These are phyloP conservation scores for Eledone cirrhosa DNA, from an alignment of 2,888 invertebrate genomes.

Conservation along the genomic window DNA sequence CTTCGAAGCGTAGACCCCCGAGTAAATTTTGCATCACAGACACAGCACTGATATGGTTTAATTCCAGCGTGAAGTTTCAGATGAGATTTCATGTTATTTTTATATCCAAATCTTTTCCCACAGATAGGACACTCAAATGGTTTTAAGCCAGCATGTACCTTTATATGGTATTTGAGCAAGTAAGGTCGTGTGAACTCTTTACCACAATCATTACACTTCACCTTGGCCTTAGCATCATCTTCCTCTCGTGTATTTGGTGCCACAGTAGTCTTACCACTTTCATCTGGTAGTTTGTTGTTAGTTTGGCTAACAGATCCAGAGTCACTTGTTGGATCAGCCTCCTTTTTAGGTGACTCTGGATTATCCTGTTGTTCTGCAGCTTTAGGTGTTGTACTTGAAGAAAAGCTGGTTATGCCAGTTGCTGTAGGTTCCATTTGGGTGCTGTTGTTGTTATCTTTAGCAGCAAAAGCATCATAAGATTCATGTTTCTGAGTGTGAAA, in stretches of 20 bases:
- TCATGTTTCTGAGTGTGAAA: slow-evolving; percentile 50
- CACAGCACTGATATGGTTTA: slow-evolving; percentile 58
- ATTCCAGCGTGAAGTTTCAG: slow-evolving; percentile 59
- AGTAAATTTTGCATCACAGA: slow-evolving; percentile 59
- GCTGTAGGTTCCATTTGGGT: background rate
- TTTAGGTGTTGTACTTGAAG: background rate
- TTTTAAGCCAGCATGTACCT: slow-evolving; percentile 58
- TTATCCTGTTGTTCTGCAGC: background rate
- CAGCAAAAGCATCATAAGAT: slow-evolving; percentile 15
- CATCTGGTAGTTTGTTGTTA: background rate
- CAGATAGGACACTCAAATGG: slow-evolving; percentile 60
- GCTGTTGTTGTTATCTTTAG: background rate
- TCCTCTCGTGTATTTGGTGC: slow-evolving; percentile 32
- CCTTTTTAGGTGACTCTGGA: background rate
- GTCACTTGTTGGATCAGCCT: background rate
- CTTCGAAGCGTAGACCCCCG: slow-evolving; percentile 58
- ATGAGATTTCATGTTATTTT: slow-evolving; percentile 62
- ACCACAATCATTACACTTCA: slow-evolving; percentile 56
- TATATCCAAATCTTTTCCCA: slow-evolving; percentile 59
- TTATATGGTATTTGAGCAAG: slow-evolving; percentile 53
- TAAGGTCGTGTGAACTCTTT: slow-evolving; percentile 55
- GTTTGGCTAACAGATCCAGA: background rate
- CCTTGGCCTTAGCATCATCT: slow-evolving; percentile 44
- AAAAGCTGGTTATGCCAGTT: background rate
- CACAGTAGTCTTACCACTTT: background rate